A percentile compares a stretch with the other conserved stretches of the same genome.
phyloP scores from a whole-genome alignment of 2,113 vertebrate species.

The Propithecus coquereli region DNA sequence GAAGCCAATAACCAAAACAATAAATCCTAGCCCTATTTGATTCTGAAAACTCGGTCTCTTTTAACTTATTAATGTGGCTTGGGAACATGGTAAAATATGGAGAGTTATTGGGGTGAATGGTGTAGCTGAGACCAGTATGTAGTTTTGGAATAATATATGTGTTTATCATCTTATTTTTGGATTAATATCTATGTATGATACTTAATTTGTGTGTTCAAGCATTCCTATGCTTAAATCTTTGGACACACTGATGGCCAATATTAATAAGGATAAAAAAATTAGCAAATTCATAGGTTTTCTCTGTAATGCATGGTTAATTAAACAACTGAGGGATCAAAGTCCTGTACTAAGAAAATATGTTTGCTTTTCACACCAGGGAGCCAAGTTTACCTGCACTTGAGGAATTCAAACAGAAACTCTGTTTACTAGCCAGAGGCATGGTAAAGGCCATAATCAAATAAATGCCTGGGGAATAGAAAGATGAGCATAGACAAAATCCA shows the following conservation, averaged over 20 bases:
- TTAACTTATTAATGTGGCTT: neutral
- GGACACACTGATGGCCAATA: neutral
- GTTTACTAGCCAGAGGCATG: slow-evolving; percentile 27
- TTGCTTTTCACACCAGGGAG: slow-evolving; percentile 58
- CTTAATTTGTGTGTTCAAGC: neutral
- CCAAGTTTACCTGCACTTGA: slow-evolving; percentile 48
- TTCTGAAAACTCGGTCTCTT: neutral
- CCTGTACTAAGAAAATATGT: slow-evolving; percentile 38
- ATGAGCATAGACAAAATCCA: neutral
- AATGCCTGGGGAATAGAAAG: neutral
- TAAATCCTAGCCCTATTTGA: neutral
- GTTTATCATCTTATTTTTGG: neutral
- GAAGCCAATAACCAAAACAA: neutral
- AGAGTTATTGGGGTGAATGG: neutral
- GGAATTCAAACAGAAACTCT: slow-evolving; percentile 55
- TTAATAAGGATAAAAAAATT: slow-evolving; percentile 17
- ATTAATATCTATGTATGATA: neutral
- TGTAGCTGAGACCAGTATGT: neutral
- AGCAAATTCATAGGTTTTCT: slow-evolving; percentile 49
- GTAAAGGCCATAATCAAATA: slow-evolving; percentile 38
- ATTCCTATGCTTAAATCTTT: neutral
- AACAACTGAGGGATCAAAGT: slow-evolving; percentile 44
- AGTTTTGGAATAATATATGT: slow-evolving; percentile 13
- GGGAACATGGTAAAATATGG: neutral
- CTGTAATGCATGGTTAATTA: slow-evolving; percentile 25